Base-by-base conservation (phyloP, 2,113 vertebrate species). In the Lynx canadensis region DNA sequence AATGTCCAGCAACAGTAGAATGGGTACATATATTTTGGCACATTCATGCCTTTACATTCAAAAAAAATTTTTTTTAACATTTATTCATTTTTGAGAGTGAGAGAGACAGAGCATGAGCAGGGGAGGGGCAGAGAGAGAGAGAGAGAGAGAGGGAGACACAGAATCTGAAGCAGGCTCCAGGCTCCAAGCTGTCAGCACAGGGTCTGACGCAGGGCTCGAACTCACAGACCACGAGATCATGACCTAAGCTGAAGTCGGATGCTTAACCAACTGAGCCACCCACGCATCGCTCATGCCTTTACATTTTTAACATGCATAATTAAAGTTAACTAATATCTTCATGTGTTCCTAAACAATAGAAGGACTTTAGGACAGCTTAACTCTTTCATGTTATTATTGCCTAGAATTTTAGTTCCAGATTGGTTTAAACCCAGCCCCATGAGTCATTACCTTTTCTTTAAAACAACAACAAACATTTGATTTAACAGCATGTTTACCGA, bases 361-460 rank as follows among this genome's bases (percentile, higher is more conserved):
- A 90, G 21, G 48, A 82, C n/a, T 63, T 80, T 36, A 85, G 76
- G n/a, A 21, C 5, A 85, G 27, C 82, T 91, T 74, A 55, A 80
- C 27, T 27, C 33, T 91, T 95, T 85, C 3, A 19, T 38, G 10
- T 87, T 55, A n/a, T 71, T 41, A 85, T 27, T 76, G 13, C 14
- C n/a, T 74, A 60, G 38, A 97, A 89, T 71, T 83, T 74, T 88
- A 87, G 7, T 88, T 96, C 16, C 48, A 71, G 69, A 16, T 60
- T 63, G 65, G 63, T 45, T 48, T 73, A 68, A 95, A 83, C 60
- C 31, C 21, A 36, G 65, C 13, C 7, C 29, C 23, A 73, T 27
- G 65, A 50, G 10, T 80, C 11, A 76, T 92, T 90, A 78, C 57
- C 9, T 95, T 25, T 55, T 76, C 78, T 81, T 48, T n/a, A 79